Conservation (phyloP, 2,888 invertebrate species). For the Drosophila neonasuta region DNA sequence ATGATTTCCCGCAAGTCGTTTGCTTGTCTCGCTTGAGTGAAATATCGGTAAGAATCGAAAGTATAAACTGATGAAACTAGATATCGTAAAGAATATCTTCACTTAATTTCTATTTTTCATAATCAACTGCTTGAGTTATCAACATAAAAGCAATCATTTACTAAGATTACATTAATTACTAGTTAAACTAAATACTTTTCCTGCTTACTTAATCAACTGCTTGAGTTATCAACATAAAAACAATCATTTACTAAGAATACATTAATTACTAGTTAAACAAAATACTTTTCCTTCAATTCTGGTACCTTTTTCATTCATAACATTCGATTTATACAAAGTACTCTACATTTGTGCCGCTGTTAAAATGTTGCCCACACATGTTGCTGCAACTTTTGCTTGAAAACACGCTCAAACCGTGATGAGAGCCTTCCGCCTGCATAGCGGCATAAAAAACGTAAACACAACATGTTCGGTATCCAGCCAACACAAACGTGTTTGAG, state of each 20-base stretch:
- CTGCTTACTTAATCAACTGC: not conserved
- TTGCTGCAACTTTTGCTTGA: slow-evolving; percentile 35
- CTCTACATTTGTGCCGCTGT: not conserved
- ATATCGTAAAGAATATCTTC: not conserved
- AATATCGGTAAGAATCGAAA: not conserved
- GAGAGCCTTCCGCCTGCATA: not conserved
- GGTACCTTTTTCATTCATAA: not conserved
- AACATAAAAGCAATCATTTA: too few relatives aligned
- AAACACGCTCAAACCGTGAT: slow-evolving; percentile 45
- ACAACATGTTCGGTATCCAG: slow-evolving; percentile 62
- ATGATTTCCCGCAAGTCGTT: slow-evolving; percentile 17
- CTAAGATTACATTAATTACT: too few relatives aligned
- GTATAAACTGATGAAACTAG: not conserved
- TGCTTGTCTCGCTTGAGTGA: slow-evolving; percentile 12
- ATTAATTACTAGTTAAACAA: not conserved
- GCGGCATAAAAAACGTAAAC: slow-evolving; percentile 68
- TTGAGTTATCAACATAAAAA: not conserved
- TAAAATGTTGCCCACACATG: slow-evolving; percentile 22
- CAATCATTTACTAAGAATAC: not conserved
- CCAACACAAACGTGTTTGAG: slow-evolving; percentile 58
- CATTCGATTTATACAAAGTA: not conserved
- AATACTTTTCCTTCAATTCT: not conserved
- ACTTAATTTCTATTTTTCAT: not conserved
- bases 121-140: not conserved
- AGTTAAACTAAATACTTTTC: too few relatives aligned